phyloP scores from a whole-genome alignment of 2,113 vertebrate species.

The Gasterosteus aculeatus region DNA sequence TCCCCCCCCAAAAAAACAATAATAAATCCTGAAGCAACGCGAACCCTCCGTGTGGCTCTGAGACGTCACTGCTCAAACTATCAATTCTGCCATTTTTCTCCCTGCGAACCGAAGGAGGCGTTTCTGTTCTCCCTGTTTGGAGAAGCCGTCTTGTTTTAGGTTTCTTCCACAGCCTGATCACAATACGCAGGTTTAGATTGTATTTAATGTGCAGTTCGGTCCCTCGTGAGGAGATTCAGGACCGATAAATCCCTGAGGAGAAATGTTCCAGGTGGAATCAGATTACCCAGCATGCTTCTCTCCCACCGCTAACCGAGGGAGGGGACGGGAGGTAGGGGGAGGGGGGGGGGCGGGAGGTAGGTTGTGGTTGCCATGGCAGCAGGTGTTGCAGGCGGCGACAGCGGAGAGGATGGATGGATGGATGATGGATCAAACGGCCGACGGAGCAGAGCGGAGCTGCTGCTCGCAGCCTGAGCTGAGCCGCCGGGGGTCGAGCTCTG shows the following conservation, averaged over 20 bases:
- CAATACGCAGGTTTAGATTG: slow-evolving; percentile 3
- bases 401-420: neutral
- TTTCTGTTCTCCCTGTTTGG: neutral
- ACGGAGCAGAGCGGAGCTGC: slow-evolving; percentile 36
- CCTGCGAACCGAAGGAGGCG: neutral
- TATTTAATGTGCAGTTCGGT: slow-evolving; percentile 23
- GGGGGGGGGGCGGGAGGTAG: neutral
- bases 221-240: slow-evolving; percentile 44
- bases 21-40: neutral
- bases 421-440: slow-evolving; percentile 43
- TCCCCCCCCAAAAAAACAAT: neutral
- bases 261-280: slow-evolving; percentile 66
- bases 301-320: slow-evolving; percentile 3
- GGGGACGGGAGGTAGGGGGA: neutral
- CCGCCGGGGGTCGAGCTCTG: slow-evolving; percentile 29
- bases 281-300: slow-evolving; percentile 70
- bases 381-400: neutral
- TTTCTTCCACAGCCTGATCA: neutral
- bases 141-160: neutral
- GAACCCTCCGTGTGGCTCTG: neutral
- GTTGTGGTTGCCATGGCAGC: slow-evolving; percentile 68
- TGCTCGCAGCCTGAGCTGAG: slow-evolving; percentile 28
- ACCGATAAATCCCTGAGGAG: slow-evolving; percentile 47
- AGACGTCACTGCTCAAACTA: slow-evolving; percentile 4
- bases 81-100: slow-evolving; percentile 10